A percentile compares a stretch with the other conserved stretches of the same genome.
Evolutionary conservation across 1,140 invertebrate species (phyloP).

Genomic region (Spodoptera litura): DNA sequence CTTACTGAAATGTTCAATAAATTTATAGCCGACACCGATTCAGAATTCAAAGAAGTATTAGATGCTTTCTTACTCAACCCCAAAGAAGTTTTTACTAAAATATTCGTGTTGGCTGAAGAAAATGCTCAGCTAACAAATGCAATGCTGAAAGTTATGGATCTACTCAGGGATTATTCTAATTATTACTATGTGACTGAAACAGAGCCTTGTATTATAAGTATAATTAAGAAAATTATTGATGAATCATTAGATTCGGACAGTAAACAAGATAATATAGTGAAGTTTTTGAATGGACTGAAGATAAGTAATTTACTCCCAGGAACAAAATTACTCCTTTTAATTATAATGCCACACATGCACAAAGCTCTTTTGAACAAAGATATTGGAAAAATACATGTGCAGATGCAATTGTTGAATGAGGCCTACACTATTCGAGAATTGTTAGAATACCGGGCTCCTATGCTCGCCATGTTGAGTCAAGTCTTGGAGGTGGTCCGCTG

Average conservation of each 20-base stretch:
- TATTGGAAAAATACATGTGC: conserved; percentile 62
- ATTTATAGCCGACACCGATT: conserved; percentile 59
- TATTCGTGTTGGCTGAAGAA: conserved; percentile 70
- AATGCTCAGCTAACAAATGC: conserved; percentile 70
- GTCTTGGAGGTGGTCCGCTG: conserved; percentile 70
- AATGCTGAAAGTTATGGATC: conserved; percentile 69
- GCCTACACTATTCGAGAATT: conserved; percentile 66
- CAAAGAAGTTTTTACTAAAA: conserved; percentile 65
- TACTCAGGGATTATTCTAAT: conserved; percentile 67
- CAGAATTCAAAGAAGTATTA: conserved; percentile 68
- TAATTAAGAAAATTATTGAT: conserved; percentile 62
- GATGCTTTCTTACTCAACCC: conserved; percentile 76
- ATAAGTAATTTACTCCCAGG: conserved; percentile 60
- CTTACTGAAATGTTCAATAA: conserved; percentile 77
- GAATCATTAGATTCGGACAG: conserved; percentile 57
- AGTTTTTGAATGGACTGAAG: conserved; percentile 69
- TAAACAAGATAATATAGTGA: conserved; percentile 66
- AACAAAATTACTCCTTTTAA: conserved; percentile 68
- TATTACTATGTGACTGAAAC: conserved; percentile 73
- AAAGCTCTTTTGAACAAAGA: conserved; percentile 65
- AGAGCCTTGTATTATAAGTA: conserved; percentile 66
- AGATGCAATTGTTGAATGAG: conserved; percentile 64
- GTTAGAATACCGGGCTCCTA: conserved; percentile 70
- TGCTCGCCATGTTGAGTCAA: conserved; percentile 75
- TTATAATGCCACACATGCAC: conserved; percentile 78